A percentile compares a stretch with the other conserved stretches of the same genome.
Conservation (phyloP, 2,888 invertebrate genomes). For the Mythimna ferrago region DNA sequence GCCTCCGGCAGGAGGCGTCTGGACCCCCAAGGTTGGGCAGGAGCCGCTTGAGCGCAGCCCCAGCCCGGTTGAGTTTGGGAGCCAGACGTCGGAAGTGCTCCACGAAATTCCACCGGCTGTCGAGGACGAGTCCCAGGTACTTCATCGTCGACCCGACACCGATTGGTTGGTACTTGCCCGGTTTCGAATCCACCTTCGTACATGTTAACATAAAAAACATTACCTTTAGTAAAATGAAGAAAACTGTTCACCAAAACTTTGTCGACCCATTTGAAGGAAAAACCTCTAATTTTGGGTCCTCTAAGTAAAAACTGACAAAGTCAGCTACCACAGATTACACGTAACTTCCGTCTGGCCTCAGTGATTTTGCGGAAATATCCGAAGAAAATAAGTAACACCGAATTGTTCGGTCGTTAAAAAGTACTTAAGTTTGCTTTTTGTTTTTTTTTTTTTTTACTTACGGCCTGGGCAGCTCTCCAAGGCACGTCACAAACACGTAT, state of each 20-base stretch:
- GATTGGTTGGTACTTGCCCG: no score
- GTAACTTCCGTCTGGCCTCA: constrained; percentile 6
- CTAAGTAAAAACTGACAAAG: constrained; percentile 23
- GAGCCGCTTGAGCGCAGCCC: no score
- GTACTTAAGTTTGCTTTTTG: constrained; percentile 38
- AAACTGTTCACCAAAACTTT: background rate
- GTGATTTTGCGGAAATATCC: constrained; percentile 28
- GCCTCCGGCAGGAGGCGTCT: no score
- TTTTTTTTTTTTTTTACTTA: constrained; percentile 1
- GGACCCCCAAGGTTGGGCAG: no score
- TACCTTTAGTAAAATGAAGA: background rate
- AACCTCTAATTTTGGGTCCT: background rate
- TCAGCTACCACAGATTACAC: constrained; percentile 8
- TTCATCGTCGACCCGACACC: no score
- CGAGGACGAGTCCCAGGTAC: no score
- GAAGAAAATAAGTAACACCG: constrained; percentile 29
- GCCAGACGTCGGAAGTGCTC: no score
- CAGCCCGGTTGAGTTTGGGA: no score
- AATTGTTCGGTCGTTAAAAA: constrained; percentile 54
- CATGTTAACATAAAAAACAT: constrained; percentile 1
- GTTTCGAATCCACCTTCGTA: no score
- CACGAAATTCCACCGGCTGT: no score
- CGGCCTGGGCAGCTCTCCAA: constrained; percentile 50
- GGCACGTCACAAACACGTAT: constrained; percentile 43
- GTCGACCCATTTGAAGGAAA: constrained; percentile 1